Evolutionary conservation across 2,113 vertebrate species (phyloP), one percentile per base, ranked within the genome.

Genomic region (Alligator mississippiensis): DNA sequence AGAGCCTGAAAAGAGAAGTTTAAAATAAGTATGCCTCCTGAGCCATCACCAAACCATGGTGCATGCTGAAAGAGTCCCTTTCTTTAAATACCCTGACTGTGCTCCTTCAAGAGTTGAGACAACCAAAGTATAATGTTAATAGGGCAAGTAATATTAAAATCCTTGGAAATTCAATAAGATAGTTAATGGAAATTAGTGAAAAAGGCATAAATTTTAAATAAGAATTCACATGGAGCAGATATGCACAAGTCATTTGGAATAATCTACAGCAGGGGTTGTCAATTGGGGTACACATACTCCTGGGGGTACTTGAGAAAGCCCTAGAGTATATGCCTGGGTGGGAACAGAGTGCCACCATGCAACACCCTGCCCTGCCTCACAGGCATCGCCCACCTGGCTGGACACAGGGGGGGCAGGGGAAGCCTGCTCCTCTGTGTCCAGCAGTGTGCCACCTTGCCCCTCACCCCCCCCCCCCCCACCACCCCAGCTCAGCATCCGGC

Each of bases 1-100:
- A 78, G 74, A 80, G n/a, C 57, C 86, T 91, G 54, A 91, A 88
- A 91, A 89, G 25, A 75, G 58, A 6, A 54, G 3, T 86, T 88
- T 80, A 63, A 38, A 64, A 92, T 92, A 6, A 80, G 47, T 79
- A 75, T 34, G 21, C 17, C 21, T 84, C 30, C 58, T 77, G 61
- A 86, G 77, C 22, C 5, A 6, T 55, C 88, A 64, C 0, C 1
- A 58, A n/a, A 78, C 5, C 38, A 8, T 30, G 57, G 30, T 27
- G 79, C 5, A 70, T 61, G 8, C 16, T 55, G 8, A 47, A 79
- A 77, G 54, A 63, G 77, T 93, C 60, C 2, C 3, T 83, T 86
- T 82, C 91, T 59, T 89, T 22, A 68, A 2, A 74, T 72, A 72
- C 22, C 59, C 25, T 47, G 47, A 22, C 30, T 30, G 14, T 60